Evolutionary conservation across 1,140 invertebrate species (phyloP).

Genomic region (Papilio aristodemus): DNA sequence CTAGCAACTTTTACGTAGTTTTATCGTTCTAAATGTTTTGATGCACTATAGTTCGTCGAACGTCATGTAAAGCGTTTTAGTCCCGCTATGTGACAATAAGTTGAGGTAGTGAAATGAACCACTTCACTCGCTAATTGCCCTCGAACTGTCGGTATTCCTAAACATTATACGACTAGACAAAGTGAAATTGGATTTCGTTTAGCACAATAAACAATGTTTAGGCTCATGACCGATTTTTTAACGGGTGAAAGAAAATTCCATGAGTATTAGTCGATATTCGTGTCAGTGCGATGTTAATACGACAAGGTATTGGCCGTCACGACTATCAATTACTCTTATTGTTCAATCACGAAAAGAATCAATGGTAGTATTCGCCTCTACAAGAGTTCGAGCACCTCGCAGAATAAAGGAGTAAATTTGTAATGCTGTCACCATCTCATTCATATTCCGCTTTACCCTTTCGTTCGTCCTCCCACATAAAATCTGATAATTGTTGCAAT

Average conservation of each 20-base stretch:
- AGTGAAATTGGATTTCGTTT: constrained; percentile 33
- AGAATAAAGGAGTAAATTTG: too few relatives aligned
- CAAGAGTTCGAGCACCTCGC: too few relatives aligned
- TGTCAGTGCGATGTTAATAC: neutral
- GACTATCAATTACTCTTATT: neutral
- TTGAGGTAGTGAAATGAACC: constrained; percentile 36
- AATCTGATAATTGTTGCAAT: too few relatives aligned
- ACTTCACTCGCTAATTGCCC: constrained; percentile 48
- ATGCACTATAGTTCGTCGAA: constrained; percentile 30
- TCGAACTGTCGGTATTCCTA: constrained; percentile 35
- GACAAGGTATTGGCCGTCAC: neutral
- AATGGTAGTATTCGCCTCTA: too few relatives aligned
- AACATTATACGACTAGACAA: constrained; percentile 10
- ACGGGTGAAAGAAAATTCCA: neutral
- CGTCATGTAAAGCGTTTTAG: constrained; percentile 19
- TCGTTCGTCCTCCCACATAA: too few relatives aligned
- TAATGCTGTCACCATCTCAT: too few relatives aligned
- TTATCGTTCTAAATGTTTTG: neutral
- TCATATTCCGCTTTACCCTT: too few relatives aligned
- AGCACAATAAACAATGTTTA: constrained; percentile 28
- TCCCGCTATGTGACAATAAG: constrained; percentile 45
- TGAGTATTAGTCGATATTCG: neutral
- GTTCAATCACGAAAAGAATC: neutral
- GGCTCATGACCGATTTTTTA: neutral
- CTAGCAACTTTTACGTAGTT: too few relatives aligned